Base-by-base conservation (phyloP, 2,113 vertebrate genomes). In the Cololabis saira region DNA sequence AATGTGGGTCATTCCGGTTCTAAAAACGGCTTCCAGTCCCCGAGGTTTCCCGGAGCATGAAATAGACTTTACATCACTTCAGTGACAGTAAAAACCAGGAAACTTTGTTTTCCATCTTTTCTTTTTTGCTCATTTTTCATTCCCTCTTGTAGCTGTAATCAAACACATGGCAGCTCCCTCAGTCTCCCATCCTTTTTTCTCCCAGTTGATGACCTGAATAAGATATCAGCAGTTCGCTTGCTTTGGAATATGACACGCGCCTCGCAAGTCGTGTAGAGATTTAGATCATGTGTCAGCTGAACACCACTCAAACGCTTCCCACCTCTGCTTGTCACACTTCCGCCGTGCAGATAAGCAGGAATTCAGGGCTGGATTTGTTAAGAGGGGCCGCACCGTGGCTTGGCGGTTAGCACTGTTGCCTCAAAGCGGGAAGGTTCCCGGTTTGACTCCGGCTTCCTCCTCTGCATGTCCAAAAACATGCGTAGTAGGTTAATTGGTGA, bases 51-150 rank as follows among this genome's bases (percentile, higher is more conserved):
- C 76, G 74, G 85, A 84, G 85, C 91, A 86, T 90, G 90, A 92
- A 93, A 93, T 91, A 87, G 91, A 92, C 89, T 92, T 90, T 91
- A 91, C 87, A 89, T 89, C 87, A 87, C 64, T 80, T 87, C 80
- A 82, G 85, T 78, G 41, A 60, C 76, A 82, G 82, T 45, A 40
- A 65, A 72, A 76, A 84, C 64, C 58, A 68, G 67, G 66, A 87
- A 89, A 85, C 63, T 73, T 82, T 59, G 15, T 10, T 53, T 68
- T 33, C 61, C 9, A 15, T 19, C 10, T 37, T 37, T 7, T 1
- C 6, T 59, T 82, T 74, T 74, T 63, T 44, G 44, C 76, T 83
- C 78, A 85, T 91, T 91, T 89, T 82, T 91, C 78, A 86, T 83
- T 71, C 54, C 27, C 44, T 71, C 71, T 83, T 75, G 80, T 78